Evolutionary conservation across 1,140 invertebrate genomes (phyloP).

Genomic region (Notospermus geniculatus): DNA sequence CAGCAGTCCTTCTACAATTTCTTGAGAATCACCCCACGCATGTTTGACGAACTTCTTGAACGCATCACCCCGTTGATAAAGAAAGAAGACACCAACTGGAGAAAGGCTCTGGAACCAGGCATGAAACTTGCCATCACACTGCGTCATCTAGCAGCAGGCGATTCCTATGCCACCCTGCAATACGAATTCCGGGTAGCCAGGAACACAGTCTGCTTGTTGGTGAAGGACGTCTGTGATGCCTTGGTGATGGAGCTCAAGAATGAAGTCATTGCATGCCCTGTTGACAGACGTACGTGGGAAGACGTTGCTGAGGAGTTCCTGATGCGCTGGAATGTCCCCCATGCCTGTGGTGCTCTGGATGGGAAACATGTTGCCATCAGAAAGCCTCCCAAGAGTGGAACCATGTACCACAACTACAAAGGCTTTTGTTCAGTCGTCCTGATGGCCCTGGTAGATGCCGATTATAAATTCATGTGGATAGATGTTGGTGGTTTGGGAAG

Average conservation of each 20-base stretch:
- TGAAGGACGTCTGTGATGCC: neutral
- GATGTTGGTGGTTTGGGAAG: neutral
- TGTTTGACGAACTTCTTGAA: slow-evolving; percentile 21
- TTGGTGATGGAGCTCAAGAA: neutral
- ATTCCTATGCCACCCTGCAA: slow-evolving; percentile 13
- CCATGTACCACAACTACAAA: slow-evolving; percentile 26
- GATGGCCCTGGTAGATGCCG: slow-evolving; percentile 27
- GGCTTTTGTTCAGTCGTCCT: slow-evolving; percentile 23
- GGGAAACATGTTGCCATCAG: slow-evolving; percentile 25
- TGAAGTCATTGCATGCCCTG: slow-evolving; percentile 11
- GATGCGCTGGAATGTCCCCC: slow-evolving; percentile 13
- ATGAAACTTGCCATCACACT: slow-evolving; percentile 17
- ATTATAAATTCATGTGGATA: slow-evolving; percentile 15
- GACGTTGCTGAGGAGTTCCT: slow-evolving; percentile 15
- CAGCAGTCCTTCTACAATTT: slow-evolving; percentile 22
- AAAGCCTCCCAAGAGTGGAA: slow-evolving; percentile 21
- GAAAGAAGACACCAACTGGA: slow-evolving; percentile 13
- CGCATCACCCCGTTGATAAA: slow-evolving; percentile 1
- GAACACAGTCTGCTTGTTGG: neutral
- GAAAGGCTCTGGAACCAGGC: slow-evolving; percentile 14
- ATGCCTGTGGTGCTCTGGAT: slow-evolving; percentile 18
- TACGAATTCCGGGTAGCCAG: slow-evolving; percentile 13
- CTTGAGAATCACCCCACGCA: slow-evolving; percentile 24
- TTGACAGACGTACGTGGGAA: slow-evolving; percentile 15
- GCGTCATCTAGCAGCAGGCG: slow-evolving; percentile 16